Percentiles rank a stretch among this genome's conserved stretches.
Evolutionary conservation across 2,888 invertebrate species (phyloP).

Genomic region (Slavum lentiscoides): DNA sequence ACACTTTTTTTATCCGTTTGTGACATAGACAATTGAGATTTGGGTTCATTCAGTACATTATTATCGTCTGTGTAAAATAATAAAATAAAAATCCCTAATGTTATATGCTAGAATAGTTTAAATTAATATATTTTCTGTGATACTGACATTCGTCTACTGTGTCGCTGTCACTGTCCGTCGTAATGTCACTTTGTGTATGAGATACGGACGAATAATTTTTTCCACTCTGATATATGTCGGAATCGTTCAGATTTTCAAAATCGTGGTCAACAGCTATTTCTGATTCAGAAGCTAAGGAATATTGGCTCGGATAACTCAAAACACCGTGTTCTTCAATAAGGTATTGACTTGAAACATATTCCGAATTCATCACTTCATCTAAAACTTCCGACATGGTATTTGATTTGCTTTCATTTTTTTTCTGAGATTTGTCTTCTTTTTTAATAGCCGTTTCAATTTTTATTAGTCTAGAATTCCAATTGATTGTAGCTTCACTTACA

Average conservation of each 20-base stretch:
- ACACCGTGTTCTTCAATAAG: conserved; percentile 46
- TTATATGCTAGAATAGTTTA: background rate
- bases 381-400: conserved; percentile 51
- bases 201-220: conserved; percentile 28
- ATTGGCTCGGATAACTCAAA: conserved; percentile 50
- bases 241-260: conserved; percentile 41
- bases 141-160: conserved; percentile 43
- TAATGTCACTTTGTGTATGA: conserved; percentile 34
- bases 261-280: conserved; percentile 53
- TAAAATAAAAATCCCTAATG: background rate
- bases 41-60: conserved; percentile 38
- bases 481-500: conserved; percentile 71
- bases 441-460: conserved; percentile 58
- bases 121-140: background rate
- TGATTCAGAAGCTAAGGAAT: conserved; percentile 54
- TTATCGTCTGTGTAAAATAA: conserved; percentile 24
- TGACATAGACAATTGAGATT: conserved; percentile 41
- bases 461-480: conserved; percentile 69
- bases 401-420: conserved; percentile 55
- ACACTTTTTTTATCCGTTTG: conserved; percentile 66
- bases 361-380: conserved; percentile 45
- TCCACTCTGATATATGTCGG: background rate
- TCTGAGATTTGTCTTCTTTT: conserved; percentile 61
- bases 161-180: conserved; percentile 51
- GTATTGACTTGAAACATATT: conserved; percentile 7